These are phyloP conservation scores for Epizoanthus ramosus DNA, from an alignment of 92 coral and sea anemone species.

Conservation along the genomic window DNA sequence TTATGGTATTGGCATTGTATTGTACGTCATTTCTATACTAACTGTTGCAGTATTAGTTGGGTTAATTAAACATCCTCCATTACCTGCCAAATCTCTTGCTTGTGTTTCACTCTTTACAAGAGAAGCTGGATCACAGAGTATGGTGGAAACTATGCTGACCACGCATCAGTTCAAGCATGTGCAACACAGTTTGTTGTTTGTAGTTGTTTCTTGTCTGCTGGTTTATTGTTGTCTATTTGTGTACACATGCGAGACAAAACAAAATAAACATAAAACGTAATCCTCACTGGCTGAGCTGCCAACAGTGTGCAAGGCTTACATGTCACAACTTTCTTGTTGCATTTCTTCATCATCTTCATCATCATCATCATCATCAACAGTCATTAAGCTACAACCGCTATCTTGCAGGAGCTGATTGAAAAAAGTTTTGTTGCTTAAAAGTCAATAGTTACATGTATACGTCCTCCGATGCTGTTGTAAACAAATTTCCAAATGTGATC, in stretches of 20 bases:
- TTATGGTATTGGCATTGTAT: no score
- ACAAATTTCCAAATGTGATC: neutral
- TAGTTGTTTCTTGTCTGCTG: neutral
- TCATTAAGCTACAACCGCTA: slow-evolving; percentile 28
- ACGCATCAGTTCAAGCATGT: neutral
- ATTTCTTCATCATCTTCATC: slow-evolving; percentile 32
- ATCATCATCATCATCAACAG: slow-evolving; percentile 33
- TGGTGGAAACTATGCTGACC: neutral
- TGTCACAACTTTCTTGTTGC: neutral
- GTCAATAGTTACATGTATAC: neutral
- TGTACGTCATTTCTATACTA: no score
- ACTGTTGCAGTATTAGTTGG: no score
- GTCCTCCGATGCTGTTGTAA: slow-evolving; percentile 25
- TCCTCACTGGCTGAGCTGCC: slow-evolving; percentile 3
- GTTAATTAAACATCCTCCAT: no score
- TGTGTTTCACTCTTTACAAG: neutral
- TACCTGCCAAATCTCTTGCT: neutral
- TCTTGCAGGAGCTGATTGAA: slow-evolving; percentile 5
- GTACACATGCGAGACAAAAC: slow-evolving; percentile 25
- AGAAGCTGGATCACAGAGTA: neutral
- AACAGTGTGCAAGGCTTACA: slow-evolving; percentile 20
- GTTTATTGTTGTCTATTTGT: neutral
- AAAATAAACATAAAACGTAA: neutral
- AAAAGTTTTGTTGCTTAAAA: neutral
- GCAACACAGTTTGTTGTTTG: neutral